Conservation (phyloP, 2,113 vertebrate species). For the Pitta sordida region DNA sequence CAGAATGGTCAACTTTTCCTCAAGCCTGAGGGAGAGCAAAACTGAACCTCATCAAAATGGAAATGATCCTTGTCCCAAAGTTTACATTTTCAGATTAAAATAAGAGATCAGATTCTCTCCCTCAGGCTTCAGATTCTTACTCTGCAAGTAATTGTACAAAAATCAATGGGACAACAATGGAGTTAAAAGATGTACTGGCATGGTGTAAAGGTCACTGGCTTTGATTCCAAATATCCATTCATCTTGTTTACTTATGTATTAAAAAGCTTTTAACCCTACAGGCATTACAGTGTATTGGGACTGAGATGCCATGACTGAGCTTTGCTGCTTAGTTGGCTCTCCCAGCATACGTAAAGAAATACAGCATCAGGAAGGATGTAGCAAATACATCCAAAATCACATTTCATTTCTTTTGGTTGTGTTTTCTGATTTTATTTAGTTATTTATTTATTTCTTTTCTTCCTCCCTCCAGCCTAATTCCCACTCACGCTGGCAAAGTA, state of each 20-base stretch:
- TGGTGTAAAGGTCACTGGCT: not conserved
- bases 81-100: not conserved
- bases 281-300: not conserved
- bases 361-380: not conserved
- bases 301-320: not conserved
- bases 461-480: not conserved
- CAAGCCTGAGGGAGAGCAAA: not conserved
- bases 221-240: not conserved
- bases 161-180: not conserved
- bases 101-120: not conserved
- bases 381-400: not conserved
- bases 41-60: not conserved
- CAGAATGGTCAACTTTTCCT: not conserved
- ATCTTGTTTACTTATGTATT: not conserved
- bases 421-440: not conserved
- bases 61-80: not conserved
- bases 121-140: not conserved
- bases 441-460: not conserved
- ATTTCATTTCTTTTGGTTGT: not conserved
- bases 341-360: not conserved
- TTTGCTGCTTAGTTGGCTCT: not conserved
- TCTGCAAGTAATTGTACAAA: not conserved
- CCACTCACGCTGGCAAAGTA: not conserved
- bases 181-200: not conserved
- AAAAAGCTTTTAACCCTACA: not conserved